Evolutionary conservation across 2,888 invertebrate species (phyloP).

Genomic region (Aelia acuminata): DNA sequence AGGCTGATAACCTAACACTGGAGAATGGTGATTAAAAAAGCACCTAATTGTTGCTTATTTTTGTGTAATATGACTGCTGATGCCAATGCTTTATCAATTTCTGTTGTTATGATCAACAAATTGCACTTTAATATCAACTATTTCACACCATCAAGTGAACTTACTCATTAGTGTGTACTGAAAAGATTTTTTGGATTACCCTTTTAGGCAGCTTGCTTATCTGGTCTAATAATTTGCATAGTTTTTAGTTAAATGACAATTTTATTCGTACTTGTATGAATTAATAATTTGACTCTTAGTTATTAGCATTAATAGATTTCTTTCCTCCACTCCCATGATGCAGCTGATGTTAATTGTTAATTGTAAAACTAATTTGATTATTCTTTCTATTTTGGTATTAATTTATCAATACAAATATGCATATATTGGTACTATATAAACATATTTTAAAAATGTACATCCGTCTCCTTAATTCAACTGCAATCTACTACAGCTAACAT

Average conservation of each 20-base stretch:
- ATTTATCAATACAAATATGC: too few species aligned
- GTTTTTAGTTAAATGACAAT: background rate
- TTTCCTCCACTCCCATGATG: too few species aligned
- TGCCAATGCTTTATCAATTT: background rate
- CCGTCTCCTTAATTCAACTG: too few species aligned
- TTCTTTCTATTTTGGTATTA: too few species aligned
- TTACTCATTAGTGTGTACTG: background rate
- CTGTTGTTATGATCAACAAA: background rate
- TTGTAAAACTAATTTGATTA: too few species aligned
- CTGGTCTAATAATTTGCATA: background rate
- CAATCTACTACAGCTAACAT: too few species aligned
- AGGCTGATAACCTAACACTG: background rate
- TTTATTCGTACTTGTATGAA: background rate
- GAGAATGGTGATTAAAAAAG: background rate
- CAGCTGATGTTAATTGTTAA: too few species aligned
- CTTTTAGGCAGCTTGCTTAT: background rate
- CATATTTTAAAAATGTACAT: too few species aligned
- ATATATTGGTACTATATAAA: too few species aligned
- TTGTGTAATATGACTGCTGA: background rate
- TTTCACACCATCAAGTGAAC: background rate
- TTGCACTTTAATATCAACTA: background rate
- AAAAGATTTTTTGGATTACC: background rate
- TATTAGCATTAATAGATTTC: too few species aligned
- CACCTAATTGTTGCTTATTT: background rate
- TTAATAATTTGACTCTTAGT: too few species aligned